Evolutionary conservation across 2,797 vertebrate species (phyloP), one percentile per base, ranked within the genome.

Genomic region (Arrhamphus sclerolepis): DNA sequence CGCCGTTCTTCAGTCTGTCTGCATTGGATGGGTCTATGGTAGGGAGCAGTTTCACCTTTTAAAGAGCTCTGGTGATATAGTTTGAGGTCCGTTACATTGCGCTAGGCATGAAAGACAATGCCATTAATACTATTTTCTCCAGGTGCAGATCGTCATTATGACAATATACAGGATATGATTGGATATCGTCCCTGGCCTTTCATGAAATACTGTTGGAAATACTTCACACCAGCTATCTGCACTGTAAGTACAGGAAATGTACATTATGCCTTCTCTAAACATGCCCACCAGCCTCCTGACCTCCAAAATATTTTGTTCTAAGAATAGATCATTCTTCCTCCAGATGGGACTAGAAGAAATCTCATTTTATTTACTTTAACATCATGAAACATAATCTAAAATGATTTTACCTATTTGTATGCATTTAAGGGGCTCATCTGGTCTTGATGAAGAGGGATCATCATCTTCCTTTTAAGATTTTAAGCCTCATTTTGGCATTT

Each of bases 21-120:
- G 92, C 68, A 72, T 93, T 28, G 92, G 91, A 77, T 93, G 93
- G 93, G 58, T 93, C 22, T 94, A 93, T 53, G 93, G 93, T 94
- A 81, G 80, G 73, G 10, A 38, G 1, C 4, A 44, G 3, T 7
- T 55, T 46, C 28, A 41, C 28, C 29, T 29, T 41, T 1, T 60
- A 20, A 31, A 61, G 54, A 19, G 8, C 29, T 6, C 5, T 0
- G 0, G 17, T 31, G 1, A 2, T n/a, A 11, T 6, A 39, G 40
- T 49, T 69, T 10, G 10, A 17, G 28, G 0, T 55, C 1, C 43
- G 10, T 46, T 17, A 22, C 19, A 42, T 16, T 40, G 6, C 18
- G 10, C 46, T 7, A 20, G 38, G 8, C 31, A 6, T 21, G n/a
- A 17, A 56, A 16, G 1, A 9, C 48, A 53, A 24, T 1, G 34